A percentile compares a stretch with the other conserved stretches of the same genome.
These are phyloP conservation scores for Drosophila seguyi DNA, from an alignment of 1,140 invertebrate species.

Conservation along the genomic window DNA sequence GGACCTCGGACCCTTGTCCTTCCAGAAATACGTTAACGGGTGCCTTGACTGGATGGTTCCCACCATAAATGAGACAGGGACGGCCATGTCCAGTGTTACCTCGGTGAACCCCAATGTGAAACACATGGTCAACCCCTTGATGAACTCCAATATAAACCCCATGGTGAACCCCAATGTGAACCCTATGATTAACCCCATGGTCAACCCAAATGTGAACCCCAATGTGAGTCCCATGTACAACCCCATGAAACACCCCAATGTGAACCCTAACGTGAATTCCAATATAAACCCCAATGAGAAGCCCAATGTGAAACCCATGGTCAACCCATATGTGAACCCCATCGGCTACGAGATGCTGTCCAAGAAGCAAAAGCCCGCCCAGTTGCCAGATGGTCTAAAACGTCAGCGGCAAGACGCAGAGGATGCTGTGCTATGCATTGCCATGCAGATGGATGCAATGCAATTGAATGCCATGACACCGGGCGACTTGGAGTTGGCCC, in stretches of 20 bases:
- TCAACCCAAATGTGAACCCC: background rate
- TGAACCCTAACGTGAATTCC: too few species aligned
- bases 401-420: background rate
- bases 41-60: background rate
- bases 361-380: background rate
- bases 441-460: background rate
- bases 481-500: background rate
- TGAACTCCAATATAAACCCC: background rate
- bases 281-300: too few species aligned
- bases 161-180: background rate
- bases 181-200: background rate
- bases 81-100: too few species aligned
- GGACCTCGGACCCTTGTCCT: background rate
- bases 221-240: too few species aligned
- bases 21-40: background rate
- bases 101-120: background rate
- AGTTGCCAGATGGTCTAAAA: background rate
- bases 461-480: background rate
- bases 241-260: background rate
- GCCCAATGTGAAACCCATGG: background rate
- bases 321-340: background rate
- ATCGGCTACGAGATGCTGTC: constrained; percentile 11
- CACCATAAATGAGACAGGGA: too few species aligned
- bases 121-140: background rate
- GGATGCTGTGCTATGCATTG: background rate